These are phyloP conservation scores for Monomorium pharaonis DNA, from an alignment of 1,140 invertebrate genomes.

Conservation along the genomic window DNA sequence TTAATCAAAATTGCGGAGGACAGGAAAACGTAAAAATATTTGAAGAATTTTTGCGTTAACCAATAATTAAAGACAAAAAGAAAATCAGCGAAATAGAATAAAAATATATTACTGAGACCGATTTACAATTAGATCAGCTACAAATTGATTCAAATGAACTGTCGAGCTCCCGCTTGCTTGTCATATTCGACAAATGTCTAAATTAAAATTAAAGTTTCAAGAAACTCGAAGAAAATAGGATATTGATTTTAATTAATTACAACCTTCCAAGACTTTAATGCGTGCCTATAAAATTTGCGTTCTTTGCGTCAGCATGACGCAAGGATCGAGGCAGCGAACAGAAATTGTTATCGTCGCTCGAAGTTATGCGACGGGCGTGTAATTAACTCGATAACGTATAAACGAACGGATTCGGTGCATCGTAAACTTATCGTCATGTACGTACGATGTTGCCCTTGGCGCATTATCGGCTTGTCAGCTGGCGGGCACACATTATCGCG, in stretches of 20 bases:
- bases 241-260: neutral
- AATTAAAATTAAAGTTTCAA: slow-evolving; percentile 13
- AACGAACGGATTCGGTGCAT: neutral
- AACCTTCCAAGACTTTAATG: neutral
- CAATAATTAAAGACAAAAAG: neutral
- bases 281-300: neutral
- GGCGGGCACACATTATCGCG: neutral
- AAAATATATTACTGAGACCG: neutral
- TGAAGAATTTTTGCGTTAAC: neutral
- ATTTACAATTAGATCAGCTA: slow-evolving; percentile 8
- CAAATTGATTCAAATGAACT: neutral
- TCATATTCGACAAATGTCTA: neutral
- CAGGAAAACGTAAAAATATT: neutral
- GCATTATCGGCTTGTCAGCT: neutral
- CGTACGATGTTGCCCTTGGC: neutral
- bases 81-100: neutral
- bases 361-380: neutral
- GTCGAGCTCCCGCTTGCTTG: neutral
- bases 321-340: neutral
- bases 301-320: too few species aligned
- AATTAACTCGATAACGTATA: neutral
- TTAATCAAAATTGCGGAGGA: neutral
- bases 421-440: neutral
- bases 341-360: neutral
- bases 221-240: neutral